A percentile compares a stretch with the other conserved stretches of the same genome.
phyloP scores from a whole-genome alignment of 2,113 vertebrate species.

The Scartelaos histophorus region DNA sequence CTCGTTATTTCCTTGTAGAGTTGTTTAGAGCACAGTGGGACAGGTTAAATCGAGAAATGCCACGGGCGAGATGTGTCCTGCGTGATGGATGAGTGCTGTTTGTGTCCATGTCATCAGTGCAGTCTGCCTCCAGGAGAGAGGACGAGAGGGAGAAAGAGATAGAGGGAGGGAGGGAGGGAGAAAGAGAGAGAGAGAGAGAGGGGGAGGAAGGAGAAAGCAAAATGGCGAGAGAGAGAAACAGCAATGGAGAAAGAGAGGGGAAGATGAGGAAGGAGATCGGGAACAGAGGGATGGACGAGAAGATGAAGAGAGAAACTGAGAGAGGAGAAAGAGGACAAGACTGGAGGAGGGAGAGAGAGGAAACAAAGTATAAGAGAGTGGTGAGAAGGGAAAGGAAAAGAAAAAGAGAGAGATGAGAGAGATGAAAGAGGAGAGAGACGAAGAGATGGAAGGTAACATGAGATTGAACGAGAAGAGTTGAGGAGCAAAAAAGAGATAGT shows the following conservation, averaged over 20 bases:
- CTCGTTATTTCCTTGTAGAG: background rate
- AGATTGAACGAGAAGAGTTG: background rate
- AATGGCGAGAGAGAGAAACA: background rate
- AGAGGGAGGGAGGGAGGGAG: background rate
- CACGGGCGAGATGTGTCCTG: background rate
- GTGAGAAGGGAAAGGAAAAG: too few relatives aligned
- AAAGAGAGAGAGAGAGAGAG: too few relatives aligned
- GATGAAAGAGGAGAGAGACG: too few relatives aligned
- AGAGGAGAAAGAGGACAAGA: too few relatives aligned
- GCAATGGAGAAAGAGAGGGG: too few relatives aligned
- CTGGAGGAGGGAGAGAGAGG: background rate
- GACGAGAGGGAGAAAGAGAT: background rate
- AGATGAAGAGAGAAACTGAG: too few relatives aligned
- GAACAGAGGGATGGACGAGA: too few relatives aligned
- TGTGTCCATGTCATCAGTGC: background rate
- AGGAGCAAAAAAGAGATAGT: background rate
- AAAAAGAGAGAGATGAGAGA: too few relatives aligned
- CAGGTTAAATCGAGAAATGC: conserved; percentile 1
- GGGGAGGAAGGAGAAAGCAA: too few relatives aligned
- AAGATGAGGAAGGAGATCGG: too few relatives aligned
- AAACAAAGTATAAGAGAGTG: background rate
- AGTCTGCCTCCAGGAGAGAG: background rate
- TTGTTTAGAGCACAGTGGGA: background rate
- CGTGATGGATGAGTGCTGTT: background rate
- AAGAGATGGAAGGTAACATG: background rate